Evolutionary conservation across 2,797 vertebrate genomes (phyloP), one percentile per base, ranked within the genome.

Genomic region (Brachymystax lenok): DNA sequence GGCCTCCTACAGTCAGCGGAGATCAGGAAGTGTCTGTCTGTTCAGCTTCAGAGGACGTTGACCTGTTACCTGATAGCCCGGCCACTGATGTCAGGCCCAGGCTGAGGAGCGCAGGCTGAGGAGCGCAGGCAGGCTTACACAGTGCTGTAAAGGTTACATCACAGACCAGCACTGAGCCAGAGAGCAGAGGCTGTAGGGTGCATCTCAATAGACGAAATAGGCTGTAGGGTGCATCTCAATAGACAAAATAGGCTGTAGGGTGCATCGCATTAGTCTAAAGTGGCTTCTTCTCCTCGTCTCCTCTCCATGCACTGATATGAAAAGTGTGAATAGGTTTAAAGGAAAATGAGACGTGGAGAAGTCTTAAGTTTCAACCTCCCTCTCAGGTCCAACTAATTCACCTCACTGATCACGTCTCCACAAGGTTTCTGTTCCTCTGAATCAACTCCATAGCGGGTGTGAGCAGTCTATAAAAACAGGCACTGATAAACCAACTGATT

Each of bases 1-100:
- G 2, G 35, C 40, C 3, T 46, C 40, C 40, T 46, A 12, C 40
- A 46, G 40, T 46, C 40, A 46, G 40, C 40, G 40, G 40, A 10
- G 74, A 80, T 74, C 81, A 87, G 80, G 30, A 6, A 33, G 74
- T 1, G 66, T 81, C 81, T 80, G 83, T 52, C 76, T 56, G 70
- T 16, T 27, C 33, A 33, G 6, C 76, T 74, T 70, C 71, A 19
- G 72, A 5, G 35, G 69, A 71, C n/a, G 17, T 59, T 74, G 73
- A 77, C 64, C 73, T 77, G 80, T 81, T n/a, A 84, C 46, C 80
- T 70, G 78, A 87, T 74, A 51, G 50, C 68, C 52, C 74, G 19
- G n/a, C 73, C 51, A 61, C 46, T 52, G 52, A 74, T 66, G 73
- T 1, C 1, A 80, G 33, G 17, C 14, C 30, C 68, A 6, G 69